Base-by-base conservation (phyloP, 2,888 invertebrate species). In the Mesochorus sp. region DNA sequence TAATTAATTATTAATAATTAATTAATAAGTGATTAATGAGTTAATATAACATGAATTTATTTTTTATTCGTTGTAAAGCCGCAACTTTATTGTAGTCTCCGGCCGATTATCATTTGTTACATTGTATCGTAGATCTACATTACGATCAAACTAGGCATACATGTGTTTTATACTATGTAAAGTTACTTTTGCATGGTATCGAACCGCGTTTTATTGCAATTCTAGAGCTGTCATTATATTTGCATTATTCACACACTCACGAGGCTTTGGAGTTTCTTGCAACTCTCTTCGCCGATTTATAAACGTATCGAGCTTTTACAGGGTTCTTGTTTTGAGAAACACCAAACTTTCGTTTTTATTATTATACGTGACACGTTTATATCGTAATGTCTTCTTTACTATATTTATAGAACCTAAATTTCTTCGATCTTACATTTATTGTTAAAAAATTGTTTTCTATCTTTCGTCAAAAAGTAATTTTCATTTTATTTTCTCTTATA, bases 121-220 rank as follows among this genome's bases (percentile, higher is more conserved):
- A 17, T 14, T 2, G 21, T 34, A 53, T 39, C 5, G 12, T n/a
- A 31, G 14, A 31, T 6, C 1, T 14, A 10, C 24, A 24, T 3
- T 6, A 28, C n/a, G 5, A 17, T 59, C 19, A n/a, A 47, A 24
- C 8, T 44, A 37, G 17, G 5, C 68, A n/a, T n/a, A n/a, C n/a
- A n/a, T n/a, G n/a, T n/a, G n/a, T 53, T 17, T 53, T 28, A 53
- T 26, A 26, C 24, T 42, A 28, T 61, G 19, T 26, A 17, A 53
- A 53, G 31, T 21, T n/a, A 42, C 51, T 71, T 39, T 42, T 53
- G 10, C 39, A 37, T 19, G n/a, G n/a, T 71, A 62, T 71, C 61
- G 71, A 62, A 42, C 49, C 8, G 28, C 10, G 39, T 42, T 31
- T 21, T 10, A n/a, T n/a, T n/a, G 1, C 10, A 53, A 44, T 37